Base-by-base conservation (phyloP, 2,888 invertebrate genomes). In the Ceratothoa steindachneri region DNA sequence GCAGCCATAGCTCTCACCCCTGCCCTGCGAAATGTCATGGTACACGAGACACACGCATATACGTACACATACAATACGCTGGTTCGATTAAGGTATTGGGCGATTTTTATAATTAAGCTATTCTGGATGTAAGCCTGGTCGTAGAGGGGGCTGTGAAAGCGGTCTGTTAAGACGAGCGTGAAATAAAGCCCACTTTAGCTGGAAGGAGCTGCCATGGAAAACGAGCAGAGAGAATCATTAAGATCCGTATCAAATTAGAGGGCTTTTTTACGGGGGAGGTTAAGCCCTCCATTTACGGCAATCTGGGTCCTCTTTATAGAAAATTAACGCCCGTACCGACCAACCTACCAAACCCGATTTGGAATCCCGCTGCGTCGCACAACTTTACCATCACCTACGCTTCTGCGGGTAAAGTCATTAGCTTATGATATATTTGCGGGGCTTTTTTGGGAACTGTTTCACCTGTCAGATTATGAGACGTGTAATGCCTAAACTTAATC, bases 181-280 rank as follows among this genome's bases (percentile, higher is more conserved):
- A 41, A 15, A 41, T 5, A 41, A 5, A 9, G 41, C 41, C 15
- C 41, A 41, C 41, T 41, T 15, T 41, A 9, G 7, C 41, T 9
- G 7, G 15, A 41, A 41, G 7, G 41, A 15, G 15, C 15, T 41
- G 5, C 41, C 7, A 60, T n/a, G 12, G 60, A 60, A 60, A 60
- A n/a, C 27, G 60, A 24, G 22, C 27, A 60, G 22, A 60, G n/a
- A 60, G 24, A 60, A 60, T 60, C 60, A 60, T 60, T 60, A 60
- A 60, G 60, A 60, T 60, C 24, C 60, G 22, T 60, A 60, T 60
- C 60, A 60, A 60, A 60, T 60, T 60, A 60, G 60, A 60, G 12
- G 60, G 12, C 22, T 60, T 60, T 60, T 60, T n/a, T n/a, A 60
- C 24, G 60, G 22, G 22, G n/a, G 60, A 1, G 22, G 12, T 60